These are phyloP conservation scores for Vulpes ferrilata DNA, from an alignment of 2,113 vertebrate genomes.

Conservation along the genomic window DNA sequence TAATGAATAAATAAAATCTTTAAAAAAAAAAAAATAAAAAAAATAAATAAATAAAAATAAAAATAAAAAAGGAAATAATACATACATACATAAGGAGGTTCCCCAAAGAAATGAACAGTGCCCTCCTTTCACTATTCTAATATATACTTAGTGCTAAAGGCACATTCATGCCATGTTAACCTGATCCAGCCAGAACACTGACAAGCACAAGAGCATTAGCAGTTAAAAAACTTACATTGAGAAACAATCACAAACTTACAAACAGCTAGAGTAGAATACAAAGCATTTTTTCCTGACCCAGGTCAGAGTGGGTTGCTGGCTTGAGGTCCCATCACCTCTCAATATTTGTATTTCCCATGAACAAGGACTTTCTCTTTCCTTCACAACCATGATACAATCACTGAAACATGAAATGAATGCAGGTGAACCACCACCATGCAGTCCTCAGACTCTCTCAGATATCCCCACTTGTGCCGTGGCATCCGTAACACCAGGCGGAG, in stretches of 20 bases:
- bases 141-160: neutral
- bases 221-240: neutral
- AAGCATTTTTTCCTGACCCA: neutral
- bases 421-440: neutral
- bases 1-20: too few species aligned
- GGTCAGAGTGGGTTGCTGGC: neutral
- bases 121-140: neutral
- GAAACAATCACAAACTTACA: neutral
- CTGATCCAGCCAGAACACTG: constrained; percentile 1
- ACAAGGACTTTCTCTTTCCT: neutral
- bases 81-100: neutral
- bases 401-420: neutral
- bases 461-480: neutral
- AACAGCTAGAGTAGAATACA: neutral
- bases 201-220: neutral
- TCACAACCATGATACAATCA: neutral
- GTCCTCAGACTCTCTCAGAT: neutral
- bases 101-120: neutral
- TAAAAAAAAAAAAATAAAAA: too few species aligned
- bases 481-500: neutral
- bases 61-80: neutral
- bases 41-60: neutral
- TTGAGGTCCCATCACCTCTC: neutral
- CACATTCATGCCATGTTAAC: neutral
- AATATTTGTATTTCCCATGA: neutral